Evolutionary conservation across 2,113 vertebrate genomes (phyloP).

Genomic region (Saguinus imperator): DNA sequence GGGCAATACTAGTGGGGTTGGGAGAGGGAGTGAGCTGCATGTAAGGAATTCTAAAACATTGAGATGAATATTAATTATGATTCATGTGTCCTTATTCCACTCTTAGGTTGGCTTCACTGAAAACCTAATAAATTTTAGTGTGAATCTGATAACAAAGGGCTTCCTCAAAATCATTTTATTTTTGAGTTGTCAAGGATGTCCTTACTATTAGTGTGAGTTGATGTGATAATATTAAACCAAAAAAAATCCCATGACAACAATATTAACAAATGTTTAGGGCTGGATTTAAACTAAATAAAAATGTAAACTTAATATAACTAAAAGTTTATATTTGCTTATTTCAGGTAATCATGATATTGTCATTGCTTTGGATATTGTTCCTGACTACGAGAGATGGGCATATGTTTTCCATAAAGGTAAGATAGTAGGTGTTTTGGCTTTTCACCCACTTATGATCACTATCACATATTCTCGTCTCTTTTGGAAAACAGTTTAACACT

Average conservation of each 20-base stretch:
- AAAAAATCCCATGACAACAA: not conserved
- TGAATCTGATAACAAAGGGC: not conserved
- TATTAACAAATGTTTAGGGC: not conserved
- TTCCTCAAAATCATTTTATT: not conserved
- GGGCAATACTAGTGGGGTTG: accelerated
- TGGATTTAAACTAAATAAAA: not conserved
- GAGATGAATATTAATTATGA: not conserved
- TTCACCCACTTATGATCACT: not conserved
- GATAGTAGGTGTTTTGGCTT: not conserved
- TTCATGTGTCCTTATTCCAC: not conserved
- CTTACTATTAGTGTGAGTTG: not conserved
- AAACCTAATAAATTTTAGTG: not conserved
- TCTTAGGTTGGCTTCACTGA: not conserved
- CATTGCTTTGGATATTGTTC: not conserved
- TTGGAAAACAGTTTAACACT: not conserved
- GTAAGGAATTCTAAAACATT: not conserved
- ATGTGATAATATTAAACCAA: not conserved
- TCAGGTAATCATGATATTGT: not conserved
- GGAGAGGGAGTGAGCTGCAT: not conserved
- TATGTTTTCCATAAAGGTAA: not conserved
- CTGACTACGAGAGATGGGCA: not conserved
- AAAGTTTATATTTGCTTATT: not conserved
- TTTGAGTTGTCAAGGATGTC: not conserved
- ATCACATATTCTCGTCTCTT: not conserved
- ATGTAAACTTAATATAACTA: not conserved